Evolutionary conservation across 2,888 invertebrate species (phyloP).

Genomic region (Apamea anceps): DNA sequence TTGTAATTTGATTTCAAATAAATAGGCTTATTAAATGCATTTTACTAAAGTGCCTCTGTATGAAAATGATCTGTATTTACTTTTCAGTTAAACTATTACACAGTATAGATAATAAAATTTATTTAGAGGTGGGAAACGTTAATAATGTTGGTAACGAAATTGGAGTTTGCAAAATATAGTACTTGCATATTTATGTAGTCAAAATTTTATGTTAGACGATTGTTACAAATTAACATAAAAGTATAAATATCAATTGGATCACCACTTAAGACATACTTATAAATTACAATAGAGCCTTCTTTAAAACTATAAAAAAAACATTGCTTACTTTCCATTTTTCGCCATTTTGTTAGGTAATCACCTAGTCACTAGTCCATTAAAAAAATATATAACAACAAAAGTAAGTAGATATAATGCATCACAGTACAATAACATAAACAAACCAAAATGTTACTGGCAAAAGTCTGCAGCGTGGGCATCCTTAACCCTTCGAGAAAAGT

Average conservation of each 20-base stretch:
- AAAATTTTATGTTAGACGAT: conserved; percentile 24
- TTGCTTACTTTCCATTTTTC: conserved; percentile 37
- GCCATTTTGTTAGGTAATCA: conserved; percentile 59
- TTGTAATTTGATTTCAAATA: conserved; percentile 34
- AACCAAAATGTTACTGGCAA: conserved; percentile 61
- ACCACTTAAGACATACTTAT: conserved; percentile 42
- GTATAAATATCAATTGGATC: conserved; percentile 46
- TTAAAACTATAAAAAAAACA: conserved; percentile 63
- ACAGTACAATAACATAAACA: conserved; percentile 74
- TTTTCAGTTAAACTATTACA: conserved; percentile 1
- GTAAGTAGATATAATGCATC: conserved; percentile 77
- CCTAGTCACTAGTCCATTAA: conserved; percentile 47
- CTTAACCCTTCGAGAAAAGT: not conserved
- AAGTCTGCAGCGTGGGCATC: conserved; percentile 10
- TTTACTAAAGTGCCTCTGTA: conserved; percentile 21
- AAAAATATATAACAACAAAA: conserved; percentile 70
- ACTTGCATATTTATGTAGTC: conserved; percentile 21
- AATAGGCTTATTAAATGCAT: conserved; percentile 45
- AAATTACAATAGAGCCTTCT: conserved; percentile 50
- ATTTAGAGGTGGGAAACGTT: conserved; percentile 58
- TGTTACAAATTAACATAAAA: conserved; percentile 46
- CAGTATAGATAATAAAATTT: conserved; percentile 16
- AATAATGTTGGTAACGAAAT: conserved; percentile 52
- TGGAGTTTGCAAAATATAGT: conserved; percentile 25
- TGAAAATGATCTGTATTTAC: conserved; percentile 16